Conservation (phyloP, 2,113 vertebrate species). For the Dicrurus megarhynchus region DNA sequence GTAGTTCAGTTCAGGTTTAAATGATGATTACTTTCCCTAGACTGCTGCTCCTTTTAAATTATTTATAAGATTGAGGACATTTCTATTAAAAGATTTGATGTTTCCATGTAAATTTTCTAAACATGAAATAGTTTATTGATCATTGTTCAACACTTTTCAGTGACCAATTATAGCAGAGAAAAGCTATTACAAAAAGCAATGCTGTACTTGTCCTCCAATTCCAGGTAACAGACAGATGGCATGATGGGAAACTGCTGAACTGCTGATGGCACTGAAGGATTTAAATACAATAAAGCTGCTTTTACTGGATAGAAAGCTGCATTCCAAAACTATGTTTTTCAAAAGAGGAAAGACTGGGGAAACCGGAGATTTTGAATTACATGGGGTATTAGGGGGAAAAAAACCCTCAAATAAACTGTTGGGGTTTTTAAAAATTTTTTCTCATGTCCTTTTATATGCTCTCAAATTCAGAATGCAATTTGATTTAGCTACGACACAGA, state of each 20-base stretch:
- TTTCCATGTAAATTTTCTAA: not conserved
- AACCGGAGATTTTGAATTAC: not conserved
- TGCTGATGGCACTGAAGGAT: not conserved
- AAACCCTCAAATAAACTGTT: not conserved
- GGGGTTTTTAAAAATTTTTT: rapidly evolving
- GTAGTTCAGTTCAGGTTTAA: not conserved
- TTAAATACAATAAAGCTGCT: not conserved
- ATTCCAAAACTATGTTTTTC: not conserved
- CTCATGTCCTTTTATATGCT: not conserved
- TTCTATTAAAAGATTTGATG: not conserved
- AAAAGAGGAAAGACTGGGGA: not conserved
- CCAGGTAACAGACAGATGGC: not conserved
- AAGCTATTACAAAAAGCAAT: not conserved
- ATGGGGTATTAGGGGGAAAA: rapidly evolving
- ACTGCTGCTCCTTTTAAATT: not conserved
- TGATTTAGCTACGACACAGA: not conserved
- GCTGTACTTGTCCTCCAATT: not conserved
- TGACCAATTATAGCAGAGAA: not conserved
- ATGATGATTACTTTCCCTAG: not conserved
- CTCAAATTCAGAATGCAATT: not conserved
- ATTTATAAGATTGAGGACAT: not conserved
- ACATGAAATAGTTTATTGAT: not conserved
- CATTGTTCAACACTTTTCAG: not conserved
- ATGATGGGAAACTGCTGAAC: not conserved
- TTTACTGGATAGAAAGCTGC: not conserved